Base-by-base conservation (phyloP, 2,888 invertebrate genomes). In the Drosophila affinis region DNA sequence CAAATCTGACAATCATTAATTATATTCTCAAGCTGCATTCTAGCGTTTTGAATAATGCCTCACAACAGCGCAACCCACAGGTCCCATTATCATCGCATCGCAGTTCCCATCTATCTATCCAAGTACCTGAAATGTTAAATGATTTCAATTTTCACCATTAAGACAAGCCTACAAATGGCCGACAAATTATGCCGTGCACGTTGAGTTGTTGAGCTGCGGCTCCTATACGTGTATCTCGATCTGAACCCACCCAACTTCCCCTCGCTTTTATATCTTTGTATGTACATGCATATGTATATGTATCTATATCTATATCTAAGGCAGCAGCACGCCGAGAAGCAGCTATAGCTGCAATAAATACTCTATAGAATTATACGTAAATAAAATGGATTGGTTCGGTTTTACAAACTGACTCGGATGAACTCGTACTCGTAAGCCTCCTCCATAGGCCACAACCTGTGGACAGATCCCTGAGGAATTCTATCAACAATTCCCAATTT, bases 151-250 rank as follows among this genome's bases (percentile, higher is more conserved):
- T 82, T 88, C 68, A 83, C 87, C 75, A 88, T 88, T 87, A 75
- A 80, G 88, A 87, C 89, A 81, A 87, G 89, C 89, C 89, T 88
- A 84, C 85, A 87, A 87, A 81, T 72, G 67, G 61, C 48, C 70
- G 59, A 78, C 81, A 76, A 82, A 83, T 86, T 83, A 82, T 83
- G 89, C 82, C 81, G 48, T 27, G 62, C 82, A 83, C 87, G 88
- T 88, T 56, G 39, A 56, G 63, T 72, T 61, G 88, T 88, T 62
- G 39, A 56, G 64, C 76, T 61, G 21, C 54, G 48, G 70, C 62
- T 34, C 34, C 12, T 63, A 18, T 62, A 59, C 55, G 53, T 47
- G 44, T 49, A 34, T 46, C 52, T 49, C 54, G 70, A 63, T 46
- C 54, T 14, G n/a, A 39, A 6, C 39, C 14, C 39, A 6, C 39